These are phyloP conservation scores for Acronicta leporina DNA, from an alignment of 2,888 invertebrate genomes.

Conservation along the genomic window DNA sequence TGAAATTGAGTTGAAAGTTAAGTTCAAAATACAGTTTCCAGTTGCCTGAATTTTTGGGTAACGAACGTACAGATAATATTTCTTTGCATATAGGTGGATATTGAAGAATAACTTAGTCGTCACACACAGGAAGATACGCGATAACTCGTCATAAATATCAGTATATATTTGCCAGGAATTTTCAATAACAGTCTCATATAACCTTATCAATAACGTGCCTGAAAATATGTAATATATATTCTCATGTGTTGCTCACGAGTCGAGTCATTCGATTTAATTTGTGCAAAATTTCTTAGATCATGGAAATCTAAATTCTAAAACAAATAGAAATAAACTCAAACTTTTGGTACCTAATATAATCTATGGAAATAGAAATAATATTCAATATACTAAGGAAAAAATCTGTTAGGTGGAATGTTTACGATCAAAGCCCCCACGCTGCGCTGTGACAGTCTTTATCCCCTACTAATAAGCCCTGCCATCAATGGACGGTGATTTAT, in stretches of 20 bases:
- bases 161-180: conserved; percentile 45
- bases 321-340: neutral
- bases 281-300: conserved; percentile 47
- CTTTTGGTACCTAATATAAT: neutral
- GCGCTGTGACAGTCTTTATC: conserved; percentile 53
- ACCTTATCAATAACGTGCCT: conserved; percentile 38
- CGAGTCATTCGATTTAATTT: conserved; percentile 62
- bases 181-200: conserved; percentile 48
- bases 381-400: conserved; percentile 60
- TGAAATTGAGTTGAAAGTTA: no score
- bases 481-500: conserved; percentile 67
- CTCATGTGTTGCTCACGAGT: conserved; percentile 20
- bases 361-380: conserved; percentile 3
- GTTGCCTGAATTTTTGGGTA: neutral
- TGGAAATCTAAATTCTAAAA: neutral
- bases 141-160: conserved; percentile 38
- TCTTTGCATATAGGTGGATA: neutral
- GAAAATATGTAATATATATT: conserved; percentile 30
- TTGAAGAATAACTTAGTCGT: conserved; percentile 5
- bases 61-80: no score
- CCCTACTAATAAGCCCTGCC: conserved; percentile 61
- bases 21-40: no score
- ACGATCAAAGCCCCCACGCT: conserved; percentile 55
- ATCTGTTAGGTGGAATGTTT: conserved; percentile 61
- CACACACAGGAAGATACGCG: conserved; percentile 6